phyloP scores from a whole-genome alignment of 2,113 vertebrate species.

The Carlito syrichta region DNA sequence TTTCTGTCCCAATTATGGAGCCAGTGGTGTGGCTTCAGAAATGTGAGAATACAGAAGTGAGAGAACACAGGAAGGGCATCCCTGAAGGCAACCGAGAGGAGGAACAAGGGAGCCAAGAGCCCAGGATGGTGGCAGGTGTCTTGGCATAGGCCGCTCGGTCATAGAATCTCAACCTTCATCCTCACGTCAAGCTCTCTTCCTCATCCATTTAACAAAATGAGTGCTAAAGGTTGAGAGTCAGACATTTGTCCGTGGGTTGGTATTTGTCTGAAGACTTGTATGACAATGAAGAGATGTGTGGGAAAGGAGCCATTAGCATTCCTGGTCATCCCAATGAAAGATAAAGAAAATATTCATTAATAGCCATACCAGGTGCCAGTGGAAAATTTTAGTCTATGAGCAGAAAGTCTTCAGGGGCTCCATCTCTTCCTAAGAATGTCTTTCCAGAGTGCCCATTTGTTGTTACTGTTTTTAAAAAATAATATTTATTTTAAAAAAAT shows the following conservation, averaged over 20 bases:
- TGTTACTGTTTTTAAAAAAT: too few species aligned
- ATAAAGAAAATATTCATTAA: constrained; percentile 85
- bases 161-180: neutral
- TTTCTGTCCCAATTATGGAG: neutral
- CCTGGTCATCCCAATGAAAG: constrained; percentile 82
- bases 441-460: too few species aligned
- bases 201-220: constrained; percentile 14
- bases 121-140: too few species aligned
- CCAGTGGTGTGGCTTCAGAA: fast-evolving
- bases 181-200: neutral
- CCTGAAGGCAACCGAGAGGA: neutral
- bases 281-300: constrained; percentile 75
- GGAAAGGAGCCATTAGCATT: constrained; percentile 81
- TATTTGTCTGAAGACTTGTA: constrained; percentile 81
- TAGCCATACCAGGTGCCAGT: constrained; percentile 74
- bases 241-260: constrained; percentile 72
- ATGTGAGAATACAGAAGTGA: neutral
- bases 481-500: too few species aligned
- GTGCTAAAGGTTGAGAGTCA: constrained; percentile 61
- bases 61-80: too few species aligned
- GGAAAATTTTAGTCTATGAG: constrained; percentile 74
- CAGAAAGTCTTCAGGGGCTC: constrained; percentile 78
- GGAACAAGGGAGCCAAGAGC: neutral
- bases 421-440: constrained; percentile 74
- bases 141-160: neutral